Evolutionary conservation across 2,797 vertebrate genomes (phyloP).

Genomic region (Gobio occitaniae): DNA sequence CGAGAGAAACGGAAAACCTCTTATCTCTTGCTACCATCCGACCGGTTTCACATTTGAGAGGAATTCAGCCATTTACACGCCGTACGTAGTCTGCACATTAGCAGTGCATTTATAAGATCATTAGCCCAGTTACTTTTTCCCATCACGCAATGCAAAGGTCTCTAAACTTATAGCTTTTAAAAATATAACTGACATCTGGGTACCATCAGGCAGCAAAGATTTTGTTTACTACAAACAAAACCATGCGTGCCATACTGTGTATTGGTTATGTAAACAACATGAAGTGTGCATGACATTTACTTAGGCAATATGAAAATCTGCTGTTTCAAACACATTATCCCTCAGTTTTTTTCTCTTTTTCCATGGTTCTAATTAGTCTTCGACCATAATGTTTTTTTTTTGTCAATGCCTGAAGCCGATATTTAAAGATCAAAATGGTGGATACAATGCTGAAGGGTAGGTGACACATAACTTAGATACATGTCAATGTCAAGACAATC

Average conservation of each 20-base stretch:
- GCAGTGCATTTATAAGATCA: background rate
- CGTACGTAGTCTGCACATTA: background rate
- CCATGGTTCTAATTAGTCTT: background rate
- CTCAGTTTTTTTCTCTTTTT: background rate
- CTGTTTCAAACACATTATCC: background rate
- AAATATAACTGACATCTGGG: background rate
- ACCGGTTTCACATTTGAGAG: background rate
- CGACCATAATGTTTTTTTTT: background rate
- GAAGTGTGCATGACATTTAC: background rate
- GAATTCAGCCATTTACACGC: background rate
- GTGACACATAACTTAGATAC: background rate
- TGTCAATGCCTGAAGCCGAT: background rate
- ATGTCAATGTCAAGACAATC: no score
- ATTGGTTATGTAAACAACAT: background rate
- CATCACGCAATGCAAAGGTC: background rate
- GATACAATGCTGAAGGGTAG: background rate
- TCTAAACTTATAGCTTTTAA: background rate
- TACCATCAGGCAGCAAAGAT: background rate
- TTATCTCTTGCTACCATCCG: slow-evolving; percentile 9
- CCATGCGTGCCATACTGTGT: background rate
- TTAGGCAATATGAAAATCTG: background rate
- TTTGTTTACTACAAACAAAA: background rate
- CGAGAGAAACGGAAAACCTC: slow-evolving; percentile 24
- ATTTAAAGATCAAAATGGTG: slow-evolving; percentile 11
- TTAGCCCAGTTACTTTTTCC: slow-evolving; percentile 17